Percentiles rank a stretch among this genome's conserved stretches.
Evolutionary conservation across 2,888 invertebrate species (phyloP).

Genomic region (Diabrotica balteata): DNA sequence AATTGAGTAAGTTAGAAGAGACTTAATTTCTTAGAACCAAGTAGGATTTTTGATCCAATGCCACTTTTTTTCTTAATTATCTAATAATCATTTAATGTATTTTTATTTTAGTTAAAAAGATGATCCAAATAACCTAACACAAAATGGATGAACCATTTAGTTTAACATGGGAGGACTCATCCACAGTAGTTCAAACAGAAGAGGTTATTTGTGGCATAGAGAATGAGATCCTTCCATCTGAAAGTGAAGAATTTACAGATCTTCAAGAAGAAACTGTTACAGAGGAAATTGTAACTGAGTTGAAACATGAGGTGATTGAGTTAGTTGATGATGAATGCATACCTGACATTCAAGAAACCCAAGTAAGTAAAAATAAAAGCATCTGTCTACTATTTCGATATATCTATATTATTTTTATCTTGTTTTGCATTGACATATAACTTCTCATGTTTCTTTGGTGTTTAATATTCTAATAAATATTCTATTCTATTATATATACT

Average conservation of each 20-base stretch:
- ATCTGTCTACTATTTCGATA: too few relatives aligned
- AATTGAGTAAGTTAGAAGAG: too few relatives aligned
- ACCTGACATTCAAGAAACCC: constrained; percentile 26
- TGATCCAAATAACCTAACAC: constrained; percentile 19
- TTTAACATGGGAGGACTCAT: constrained; percentile 58
- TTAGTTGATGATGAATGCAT: constrained; percentile 14
- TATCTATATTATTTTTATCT: too few relatives aligned
- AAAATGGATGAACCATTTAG: constrained; percentile 57
- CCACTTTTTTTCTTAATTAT: too few relatives aligned
- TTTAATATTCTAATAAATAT: too few relatives aligned
- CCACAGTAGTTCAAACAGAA: constrained; percentile 59
- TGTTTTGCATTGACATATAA: too few relatives aligned
- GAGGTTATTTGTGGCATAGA: constrained; percentile 66
- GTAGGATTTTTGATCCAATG: too few relatives aligned
- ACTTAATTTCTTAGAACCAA: too few relatives aligned
- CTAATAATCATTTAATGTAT: background rate
- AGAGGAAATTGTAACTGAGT: constrained; percentile 36
- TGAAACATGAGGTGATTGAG: constrained; percentile 22
- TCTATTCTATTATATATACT: too few relatives aligned
- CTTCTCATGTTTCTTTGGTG: too few relatives aligned
- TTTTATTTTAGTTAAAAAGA: constrained; percentile 8
- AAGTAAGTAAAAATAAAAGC: background rate
- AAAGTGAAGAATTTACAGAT: constrained; percentile 57
- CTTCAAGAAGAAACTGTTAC: constrained; percentile 45
- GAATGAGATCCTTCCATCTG: constrained; percentile 56